Percentiles rank a stretch among this genome's conserved stretches.
These are phyloP conservation scores for Amorpha juglandis DNA, from an alignment of 2,888 invertebrate species.

Conservation along the genomic window DNA sequence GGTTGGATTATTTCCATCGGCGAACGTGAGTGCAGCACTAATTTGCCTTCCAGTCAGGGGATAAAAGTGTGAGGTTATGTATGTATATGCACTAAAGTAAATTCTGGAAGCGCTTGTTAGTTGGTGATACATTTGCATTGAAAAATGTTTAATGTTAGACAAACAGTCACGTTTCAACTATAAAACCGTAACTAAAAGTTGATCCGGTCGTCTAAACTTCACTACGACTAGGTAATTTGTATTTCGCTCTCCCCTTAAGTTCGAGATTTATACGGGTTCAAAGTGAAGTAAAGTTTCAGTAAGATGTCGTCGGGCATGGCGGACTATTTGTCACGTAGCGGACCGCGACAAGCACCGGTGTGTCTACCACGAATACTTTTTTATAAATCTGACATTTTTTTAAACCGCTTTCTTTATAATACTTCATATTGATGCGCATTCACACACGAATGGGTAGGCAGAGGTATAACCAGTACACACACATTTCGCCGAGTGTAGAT, in stretches of 20 bases:
- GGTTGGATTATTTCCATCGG: too few relatives aligned
- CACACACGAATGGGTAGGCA: too few relatives aligned
- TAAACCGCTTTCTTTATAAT: too few relatives aligned
- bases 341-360: background rate
- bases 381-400: too few relatives aligned
- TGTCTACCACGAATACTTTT: too few relatives aligned
- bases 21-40: too few relatives aligned
- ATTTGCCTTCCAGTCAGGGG: too few relatives aligned
- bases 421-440: too few relatives aligned
- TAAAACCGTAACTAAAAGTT: slow-evolving; percentile 1
- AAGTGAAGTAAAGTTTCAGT: background rate
- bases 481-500: too few relatives aligned
- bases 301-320: background rate
- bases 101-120: background rate
- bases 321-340: background rate
- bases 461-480: too few relatives aligned
- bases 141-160: slow-evolving; percentile 5
- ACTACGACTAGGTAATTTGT: slow-evolving; percentile 10
- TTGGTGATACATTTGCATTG: background rate
- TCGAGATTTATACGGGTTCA: slow-evolving; percentile 5
- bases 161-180: slow-evolving; percentile 5
- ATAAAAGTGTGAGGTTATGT: too few relatives aligned
- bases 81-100: background rate
- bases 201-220: slow-evolving; percentile 3
- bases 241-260: background rate